Evolutionary conservation across 1,140 invertebrate species (phyloP), one percentile per base, ranked within the genome.

Genomic region (Panulirus ornatus): DNA sequence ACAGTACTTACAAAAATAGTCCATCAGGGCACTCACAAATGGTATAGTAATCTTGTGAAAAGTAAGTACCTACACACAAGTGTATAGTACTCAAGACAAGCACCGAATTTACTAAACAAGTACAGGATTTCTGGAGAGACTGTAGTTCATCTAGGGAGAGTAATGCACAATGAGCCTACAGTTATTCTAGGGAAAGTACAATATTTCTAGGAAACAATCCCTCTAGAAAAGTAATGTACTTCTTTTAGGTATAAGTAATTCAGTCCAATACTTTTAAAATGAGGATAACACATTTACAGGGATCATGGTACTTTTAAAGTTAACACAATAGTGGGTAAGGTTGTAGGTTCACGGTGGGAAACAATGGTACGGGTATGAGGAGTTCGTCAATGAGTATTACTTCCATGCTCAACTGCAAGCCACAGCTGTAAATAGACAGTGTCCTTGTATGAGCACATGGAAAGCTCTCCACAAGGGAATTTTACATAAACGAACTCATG

Each of bases 401-500:
- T 40, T 81, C 78, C 78, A 81, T 0, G 51, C 78, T 58, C 78
- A 51, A 2, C 34, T 34, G 78, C 66, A 63, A 42, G 83, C 63
- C 83, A 44, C 63, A 66, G 83, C 42, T 34, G 83, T 27, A 63
- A 30, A 84, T 19, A 54, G 47, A n/a, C 51, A 54, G 78, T 58
- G 78, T 58, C 78, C 47, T 78, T 34, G 44, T 19, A 84, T 38
- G 83, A 73, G 83, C 66, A 58, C 82, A 38, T 70, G 84, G 75
- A 73, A 75, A 73, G 54, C n/a, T 51, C 38, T 47, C 51, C 54
- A 40, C 44, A 63, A 42, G 47, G 47, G 75, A 76, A 78, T 73
- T 51, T 78, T 87, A 40, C 75, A 58, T 79, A 40, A 87, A 78
- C 36, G 73, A 87, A 78, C 73, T 87, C 75, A 58, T 40, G 71